Evolutionary conservation across 2,113 vertebrate genomes (phyloP), one percentile per base, ranked within the genome.

Genomic region (Dromas ardeola): DNA sequence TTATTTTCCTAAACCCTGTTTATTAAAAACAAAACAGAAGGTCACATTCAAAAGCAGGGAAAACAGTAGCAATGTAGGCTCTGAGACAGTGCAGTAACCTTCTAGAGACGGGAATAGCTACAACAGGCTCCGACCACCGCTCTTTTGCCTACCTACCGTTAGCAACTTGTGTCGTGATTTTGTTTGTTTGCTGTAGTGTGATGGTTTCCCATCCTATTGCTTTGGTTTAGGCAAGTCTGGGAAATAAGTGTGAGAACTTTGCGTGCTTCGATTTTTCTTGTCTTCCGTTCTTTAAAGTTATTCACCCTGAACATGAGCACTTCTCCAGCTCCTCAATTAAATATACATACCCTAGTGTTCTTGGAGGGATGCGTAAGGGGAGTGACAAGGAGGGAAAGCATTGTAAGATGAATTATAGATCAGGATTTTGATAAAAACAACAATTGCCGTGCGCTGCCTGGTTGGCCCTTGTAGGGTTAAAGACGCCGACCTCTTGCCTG

Each of bases 371-470:
- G 58, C 15, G 4, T 45, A 77, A 83, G 77, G 81, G 93, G 78
- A 72, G 77, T 14, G 82, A 85, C 50, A 36, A 72, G 69, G 94
- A 85, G 56, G 91, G 27, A 79, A 87, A 76, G 81, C 58, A 17
- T 88, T 93, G 95, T 76, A 19, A 34, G 36, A 81, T 96, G 81
- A 96, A 96, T 98, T 96, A 89, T 88, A 96, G 88, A 90, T 94
- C 45, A 66, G 26, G 55, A 55, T 87, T 94, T 79, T 34, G 92
- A 52, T 88, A 59, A 70, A 69, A 72, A 32, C 42, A 79, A 5
- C 43, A 36, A 29, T 86, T 11, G 11, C 49, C 6, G 12, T 52
- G 8, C 30, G 52, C 32, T 38, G 67, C 49, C 56, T 49, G 34
- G 34, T 25, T 43, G 14, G 72, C 76, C 87, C 81, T 93, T 36